phyloP scores from a whole-genome alignment of 2,888 invertebrate genomes.

The Apodemia hepburni region DNA sequence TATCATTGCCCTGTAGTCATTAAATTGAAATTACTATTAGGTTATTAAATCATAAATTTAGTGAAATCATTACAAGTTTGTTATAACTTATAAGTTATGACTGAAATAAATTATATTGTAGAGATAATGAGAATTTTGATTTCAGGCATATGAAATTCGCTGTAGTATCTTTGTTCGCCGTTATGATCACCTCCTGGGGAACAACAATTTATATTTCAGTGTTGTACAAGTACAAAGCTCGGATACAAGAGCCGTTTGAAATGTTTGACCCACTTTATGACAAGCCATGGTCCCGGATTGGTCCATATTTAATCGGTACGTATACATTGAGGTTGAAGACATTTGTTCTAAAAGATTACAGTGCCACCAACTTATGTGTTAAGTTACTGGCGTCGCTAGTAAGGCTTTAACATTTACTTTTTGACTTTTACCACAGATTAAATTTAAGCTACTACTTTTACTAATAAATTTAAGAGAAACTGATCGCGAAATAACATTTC shows the following conservation, averaged over 20 bases:
- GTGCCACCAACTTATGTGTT: too few species aligned
- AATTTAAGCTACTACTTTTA: too few species aligned
- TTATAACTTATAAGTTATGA: too few species aligned
- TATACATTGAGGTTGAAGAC: slow-evolving; percentile 16
- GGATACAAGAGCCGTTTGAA: slow-evolving; percentile 90
- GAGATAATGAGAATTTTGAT: slow-evolving; percentile 8
- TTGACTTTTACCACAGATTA: too few species aligned
- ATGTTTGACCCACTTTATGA: slow-evolving; percentile 91
- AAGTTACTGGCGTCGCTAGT: too few species aligned
- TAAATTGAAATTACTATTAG: too few species aligned
- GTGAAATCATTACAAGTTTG: too few species aligned
- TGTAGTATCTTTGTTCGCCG: slow-evolving; percentile 74
- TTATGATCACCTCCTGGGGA: slow-evolving; percentile 87
- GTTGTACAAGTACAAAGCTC: slow-evolving; percentile 85
- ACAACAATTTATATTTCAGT: slow-evolving; percentile 88
- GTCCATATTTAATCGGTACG: slow-evolving; percentile 89
- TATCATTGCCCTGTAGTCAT: too few species aligned
- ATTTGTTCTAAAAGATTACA: neutral
- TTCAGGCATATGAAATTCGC: slow-evolving; percentile 82
- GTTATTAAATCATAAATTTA: too few species aligned
- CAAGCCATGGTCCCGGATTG: slow-evolving; percentile 91
- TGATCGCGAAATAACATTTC: too few species aligned
- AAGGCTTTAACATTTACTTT: too few species aligned
- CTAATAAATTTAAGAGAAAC: too few species aligned
- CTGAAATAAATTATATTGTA: neutral